A percentile compares a stretch with the other conserved stretches of the same genome.
Conservation (phyloP, 2,888 invertebrate species). For the Lutraria lutraria region DNA sequence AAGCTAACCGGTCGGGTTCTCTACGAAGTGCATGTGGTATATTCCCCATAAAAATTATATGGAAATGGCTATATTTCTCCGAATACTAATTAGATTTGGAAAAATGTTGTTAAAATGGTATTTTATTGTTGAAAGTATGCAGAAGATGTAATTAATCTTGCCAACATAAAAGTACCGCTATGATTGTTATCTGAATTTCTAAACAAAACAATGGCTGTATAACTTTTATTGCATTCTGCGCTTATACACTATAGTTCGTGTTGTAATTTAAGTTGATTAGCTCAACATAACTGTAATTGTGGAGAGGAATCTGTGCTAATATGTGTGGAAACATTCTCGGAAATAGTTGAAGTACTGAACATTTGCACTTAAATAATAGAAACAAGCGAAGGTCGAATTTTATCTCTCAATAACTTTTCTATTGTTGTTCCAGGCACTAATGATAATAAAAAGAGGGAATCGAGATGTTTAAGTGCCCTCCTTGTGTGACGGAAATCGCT, state of each 20-base stretch:
- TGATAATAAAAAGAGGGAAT: neutral
- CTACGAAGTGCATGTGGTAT: no score
- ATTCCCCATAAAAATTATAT: no score
- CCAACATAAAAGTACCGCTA: neutral
- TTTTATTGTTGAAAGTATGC: neutral
- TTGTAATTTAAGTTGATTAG: neutral
- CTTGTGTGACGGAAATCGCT: neutral
- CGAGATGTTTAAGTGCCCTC: neutral
- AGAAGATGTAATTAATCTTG: neutral
- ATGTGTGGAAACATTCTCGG: neutral
- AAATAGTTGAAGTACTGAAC: neutral
- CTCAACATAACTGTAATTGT: neutral
- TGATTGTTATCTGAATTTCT: neutral
- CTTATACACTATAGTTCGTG: neutral
- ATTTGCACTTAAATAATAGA: neutral
- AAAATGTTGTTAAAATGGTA: neutral
- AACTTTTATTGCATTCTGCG: neutral
- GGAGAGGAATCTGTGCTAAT: neutral
- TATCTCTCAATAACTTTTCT: neutral
- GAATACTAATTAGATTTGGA: no score
- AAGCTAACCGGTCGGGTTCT: no score
- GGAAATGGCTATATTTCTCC: no score
- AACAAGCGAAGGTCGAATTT: neutral
- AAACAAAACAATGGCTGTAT: neutral
- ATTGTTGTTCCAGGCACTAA: neutral